Conservation (phyloP, 2,113 vertebrate species). For the Tachysurus vachellii region DNA sequence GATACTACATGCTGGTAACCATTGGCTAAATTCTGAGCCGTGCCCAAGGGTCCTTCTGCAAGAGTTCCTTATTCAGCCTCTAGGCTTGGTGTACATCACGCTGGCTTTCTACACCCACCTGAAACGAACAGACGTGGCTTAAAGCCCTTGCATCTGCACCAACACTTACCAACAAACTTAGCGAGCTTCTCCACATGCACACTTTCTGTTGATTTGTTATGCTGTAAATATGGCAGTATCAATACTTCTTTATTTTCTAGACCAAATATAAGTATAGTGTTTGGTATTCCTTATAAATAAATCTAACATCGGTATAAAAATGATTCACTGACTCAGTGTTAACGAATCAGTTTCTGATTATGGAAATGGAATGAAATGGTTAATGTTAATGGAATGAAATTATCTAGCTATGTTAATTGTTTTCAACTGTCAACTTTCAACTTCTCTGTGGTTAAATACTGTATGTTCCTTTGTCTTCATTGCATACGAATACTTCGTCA, state of each 20-base stretch:
- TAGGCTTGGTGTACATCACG: neutral
- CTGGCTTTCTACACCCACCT: neutral
- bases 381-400: neutral
- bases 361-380: neutral
- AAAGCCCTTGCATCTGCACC: neutral
- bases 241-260: neutral
- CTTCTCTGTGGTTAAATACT: neutral
- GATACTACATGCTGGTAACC: neutral
- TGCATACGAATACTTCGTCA: neutral
- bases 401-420: neutral
- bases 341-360: too few relatives aligned
- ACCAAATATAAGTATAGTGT: neutral
- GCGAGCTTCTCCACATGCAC: neutral
- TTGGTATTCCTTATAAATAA: neutral
- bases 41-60: neutral
- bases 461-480: neutral
- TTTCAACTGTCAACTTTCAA: neutral
- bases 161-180: neutral
- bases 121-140: neutral
- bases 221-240: neutral
- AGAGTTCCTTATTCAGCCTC: neutral
- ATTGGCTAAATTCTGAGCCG: neutral
- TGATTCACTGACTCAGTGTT: neutral
- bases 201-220: neutral
- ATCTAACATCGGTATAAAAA: too few relatives aligned